Evolutionary conservation across 2,888 invertebrate species (phyloP).

Genomic region (Elysia crispata): DNA sequence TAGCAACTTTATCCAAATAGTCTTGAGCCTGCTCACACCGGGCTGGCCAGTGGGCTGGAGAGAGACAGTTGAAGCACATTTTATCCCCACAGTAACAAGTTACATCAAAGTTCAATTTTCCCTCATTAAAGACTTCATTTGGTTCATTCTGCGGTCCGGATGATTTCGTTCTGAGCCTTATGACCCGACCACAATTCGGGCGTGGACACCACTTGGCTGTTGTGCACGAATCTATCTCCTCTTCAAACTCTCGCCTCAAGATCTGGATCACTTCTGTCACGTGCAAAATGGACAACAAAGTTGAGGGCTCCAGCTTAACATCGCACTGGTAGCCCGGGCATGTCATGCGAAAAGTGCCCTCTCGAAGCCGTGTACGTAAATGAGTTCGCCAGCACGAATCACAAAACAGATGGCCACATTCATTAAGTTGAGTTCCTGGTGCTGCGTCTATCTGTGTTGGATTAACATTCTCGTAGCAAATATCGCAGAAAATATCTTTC

Average conservation of each 20-base stretch:
- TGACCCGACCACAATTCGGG: constrained; percentile 51
- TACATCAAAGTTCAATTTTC: constrained; percentile 4
- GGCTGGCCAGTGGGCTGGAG: constrained; percentile 54
- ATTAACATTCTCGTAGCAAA: constrained; percentile 52
- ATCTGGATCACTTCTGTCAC: constrained; percentile 45
- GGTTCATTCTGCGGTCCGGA: too few relatives aligned
- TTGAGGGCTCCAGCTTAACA: constrained; percentile 40
- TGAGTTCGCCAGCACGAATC: constrained; percentile 52
- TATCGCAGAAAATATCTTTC: constrained; percentile 46
- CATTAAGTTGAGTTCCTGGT: constrained; percentile 46
- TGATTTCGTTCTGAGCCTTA: constrained; percentile 15
- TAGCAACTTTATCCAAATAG: constrained; percentile 31
- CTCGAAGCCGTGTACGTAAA: constrained; percentile 38
- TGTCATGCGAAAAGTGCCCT: constrained; percentile 42
- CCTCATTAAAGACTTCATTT: background rate
- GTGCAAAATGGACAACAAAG: constrained; percentile 50
- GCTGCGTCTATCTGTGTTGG: constrained; percentile 25
- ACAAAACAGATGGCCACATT: constrained; percentile 53
- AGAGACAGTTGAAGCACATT: constrained; percentile 53
- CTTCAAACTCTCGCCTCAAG: constrained; percentile 39
- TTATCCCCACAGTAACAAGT: constrained; percentile 50
- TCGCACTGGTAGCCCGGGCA: constrained; percentile 55
- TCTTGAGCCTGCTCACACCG: constrained; percentile 50
- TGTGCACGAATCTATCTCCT: constrained; percentile 33
- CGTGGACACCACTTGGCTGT: constrained; percentile 55